phyloP scores from a whole-genome alignment of 2,888 invertebrate species.

The Latrodectus elegans region DNA sequence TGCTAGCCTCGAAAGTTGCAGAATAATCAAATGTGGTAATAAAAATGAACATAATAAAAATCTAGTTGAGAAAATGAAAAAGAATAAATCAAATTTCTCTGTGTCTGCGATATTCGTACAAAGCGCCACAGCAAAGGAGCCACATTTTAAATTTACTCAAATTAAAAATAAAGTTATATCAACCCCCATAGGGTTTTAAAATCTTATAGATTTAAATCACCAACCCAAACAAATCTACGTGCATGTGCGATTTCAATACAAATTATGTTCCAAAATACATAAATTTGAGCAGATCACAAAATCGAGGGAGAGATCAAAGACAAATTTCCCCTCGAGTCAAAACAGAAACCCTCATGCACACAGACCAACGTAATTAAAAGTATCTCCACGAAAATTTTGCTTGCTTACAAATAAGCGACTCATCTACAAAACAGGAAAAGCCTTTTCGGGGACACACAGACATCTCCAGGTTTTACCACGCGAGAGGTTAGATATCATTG shows the following conservation, averaged over 20 bases:
- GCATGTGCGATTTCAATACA: background rate
- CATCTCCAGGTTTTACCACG: slow-evolving; percentile 17
- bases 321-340: slow-evolving; percentile 18
- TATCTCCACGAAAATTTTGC: slow-evolving; percentile 15
- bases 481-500: slow-evolving; percentile 53
- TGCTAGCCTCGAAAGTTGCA: too few relatives aligned
- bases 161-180: too few relatives aligned
- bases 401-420: slow-evolving; percentile 5
- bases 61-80: too few relatives aligned
- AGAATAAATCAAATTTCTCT: too few relatives aligned
- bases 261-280: slow-evolving; percentile 3
- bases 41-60: too few relatives aligned
- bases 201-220: too few relatives aligned
- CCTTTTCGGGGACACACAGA: background rate
- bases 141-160: too few relatives aligned
- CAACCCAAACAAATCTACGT: too few relatives aligned
- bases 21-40: too few relatives aligned
- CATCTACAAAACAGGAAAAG: background rate
- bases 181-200: too few relatives aligned
- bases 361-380: slow-evolving; percentile 17
- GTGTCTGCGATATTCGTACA: too few relatives aligned
- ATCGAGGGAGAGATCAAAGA: slow-evolving; percentile 12
- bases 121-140: too few relatives aligned
- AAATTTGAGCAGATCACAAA: background rate
- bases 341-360: background rate